Evolutionary conservation across 92 coral and sea anemone genomes (phyloP), one percentile per base, ranked within the genome.

Genomic region (Galaxea fascicularis): DNA sequence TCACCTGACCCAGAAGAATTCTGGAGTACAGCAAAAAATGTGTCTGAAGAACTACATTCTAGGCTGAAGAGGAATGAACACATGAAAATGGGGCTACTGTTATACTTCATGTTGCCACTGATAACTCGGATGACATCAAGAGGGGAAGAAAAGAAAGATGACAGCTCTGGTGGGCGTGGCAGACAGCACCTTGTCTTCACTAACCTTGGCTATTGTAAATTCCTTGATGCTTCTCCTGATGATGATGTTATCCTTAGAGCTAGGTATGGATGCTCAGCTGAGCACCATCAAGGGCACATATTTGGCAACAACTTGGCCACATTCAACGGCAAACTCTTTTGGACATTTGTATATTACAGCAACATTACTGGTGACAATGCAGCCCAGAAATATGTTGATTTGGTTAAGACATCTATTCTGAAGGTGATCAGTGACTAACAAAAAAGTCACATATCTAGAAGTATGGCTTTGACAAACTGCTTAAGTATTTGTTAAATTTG

Each of bases 211-310:
- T 53, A 73, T 44, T 57, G 65, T 7, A 54, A 54, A 14, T 54
- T 54, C 56, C 51, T 74, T 12, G 79, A 74, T 30, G 65, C 65
- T 29, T 74, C 79, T 29, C 79, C 79, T 8, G 45, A 74, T 53
- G 79, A 54, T 74, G 51, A 28, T 10, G 66, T 54, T 51, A 74
- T 74, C 52, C 65, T 74, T 9, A 64, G 65, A 54, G 66, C 51
- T 3, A 54, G 79, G 28, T 74, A 53, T 4, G 66, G 79, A 15
- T 74, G 79, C 10, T 27, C 78, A 26, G 78, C 78, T 28, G 54
- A 69, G 24, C 74, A 69, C 52, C 53, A 69, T 5, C 74, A 44
- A 69, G 74, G 74, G 41, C 28, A 14, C 74, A 69, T 69, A 18
- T 69, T 56, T 54, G 46, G 17, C 26, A 30, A 74, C 47, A 74